Base-by-base conservation (phyloP, 2,888 invertebrate species). In the Arge pagana region DNA sequence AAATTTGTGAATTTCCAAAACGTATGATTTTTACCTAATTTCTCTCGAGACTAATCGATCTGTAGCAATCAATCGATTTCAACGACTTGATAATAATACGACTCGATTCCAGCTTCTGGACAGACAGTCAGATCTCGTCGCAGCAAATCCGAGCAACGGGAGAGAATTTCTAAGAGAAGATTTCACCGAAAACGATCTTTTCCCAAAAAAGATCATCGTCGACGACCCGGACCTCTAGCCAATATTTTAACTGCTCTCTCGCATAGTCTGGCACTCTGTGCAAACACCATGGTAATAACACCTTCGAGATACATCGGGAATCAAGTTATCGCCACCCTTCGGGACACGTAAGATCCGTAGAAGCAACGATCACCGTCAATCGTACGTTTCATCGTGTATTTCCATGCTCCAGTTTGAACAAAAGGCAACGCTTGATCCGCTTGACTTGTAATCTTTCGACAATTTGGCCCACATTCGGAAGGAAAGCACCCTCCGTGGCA, bases 201-300 rank as follows among this genome's bases (percentile, higher is more conserved):
- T n/a, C 58, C 59, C 23, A 57, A 61, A 16, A 58, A 60, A 16
- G 53, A 53, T 15, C 49, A 54, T 10, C 66, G 71, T 30, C 62
- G 64, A 45, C 59, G 63, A 50, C 71, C 67, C 1, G 65, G 69
- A 24, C 67, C 70, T 1, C 63, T 72, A 4, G 67, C 68, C 11
- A 66, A 65, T 30, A 43, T 71, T 4, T 55, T 72, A 28, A 61
- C 59, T 7, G 68, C 70, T 35, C 52, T 72, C 15, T 62, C 66
- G 7, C 48, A 52, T 26, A 66, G 66, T 53, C 54, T 71, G 31
- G 62, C 63, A 4, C 43, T 54, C 3, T 71, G 67, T 33, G 66
- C 71, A 7, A 68, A 58, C 43, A 60, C 62, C 23, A 59, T 70
- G n/a, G 49, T 72, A 28, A 50, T 71, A 24, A 55, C 53, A 3